phyloP scores from a whole-genome alignment of 2,888 invertebrate species.

The Pristionchus fissidentatus region DNA sequence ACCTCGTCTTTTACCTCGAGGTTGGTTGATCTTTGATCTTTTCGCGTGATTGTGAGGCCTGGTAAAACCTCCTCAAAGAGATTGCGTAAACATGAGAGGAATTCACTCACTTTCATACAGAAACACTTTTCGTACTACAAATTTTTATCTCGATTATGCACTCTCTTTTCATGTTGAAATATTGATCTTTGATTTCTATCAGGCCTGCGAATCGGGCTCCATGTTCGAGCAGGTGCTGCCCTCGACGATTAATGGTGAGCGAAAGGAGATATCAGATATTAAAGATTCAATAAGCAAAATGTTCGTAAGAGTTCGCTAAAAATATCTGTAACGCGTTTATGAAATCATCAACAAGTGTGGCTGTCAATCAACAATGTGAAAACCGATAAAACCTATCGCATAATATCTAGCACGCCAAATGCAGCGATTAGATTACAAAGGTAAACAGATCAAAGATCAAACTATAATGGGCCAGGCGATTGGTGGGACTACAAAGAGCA shows the following conservation, averaged over 20 bases:
- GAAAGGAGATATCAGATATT: conserved; percentile 9
- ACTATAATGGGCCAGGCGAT: no score
- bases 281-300: not conserved
- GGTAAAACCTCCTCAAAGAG: no score
- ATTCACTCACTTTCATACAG: not conserved
- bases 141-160: not conserved
- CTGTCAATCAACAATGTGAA: not conserved
- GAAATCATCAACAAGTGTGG: no score
- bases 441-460: no score
- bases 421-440: no score
- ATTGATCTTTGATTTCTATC: conserved; percentile 1
- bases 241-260: conserved; percentile 78
- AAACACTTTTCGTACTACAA: no score
- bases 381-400: no score
- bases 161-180: not conserved
- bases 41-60: no score
- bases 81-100: not conserved
- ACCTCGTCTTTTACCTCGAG: conserved; percentile 81
- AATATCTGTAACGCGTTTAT: no score
- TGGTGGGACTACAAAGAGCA: no score
- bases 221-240: conserved; percentile 80
- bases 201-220: conserved; percentile 81
- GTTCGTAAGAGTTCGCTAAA: not conserved
- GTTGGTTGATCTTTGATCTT: conserved; percentile 39
- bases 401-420: no score